These are phyloP conservation scores for Pampus argenteus DNA, from an alignment of 2,797 vertebrate species.

Conservation along the genomic window DNA sequence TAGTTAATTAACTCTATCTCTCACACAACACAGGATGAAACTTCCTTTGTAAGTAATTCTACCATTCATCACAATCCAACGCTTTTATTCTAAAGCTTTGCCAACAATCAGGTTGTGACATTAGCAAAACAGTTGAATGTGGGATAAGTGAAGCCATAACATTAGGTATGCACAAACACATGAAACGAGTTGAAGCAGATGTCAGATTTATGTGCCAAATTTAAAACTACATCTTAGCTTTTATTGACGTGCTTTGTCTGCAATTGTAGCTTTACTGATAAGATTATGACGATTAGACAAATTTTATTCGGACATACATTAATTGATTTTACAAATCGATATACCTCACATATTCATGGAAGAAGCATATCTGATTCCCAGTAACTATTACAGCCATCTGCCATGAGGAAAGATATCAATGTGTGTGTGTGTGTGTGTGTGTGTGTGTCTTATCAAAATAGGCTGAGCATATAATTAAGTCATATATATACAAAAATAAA, in stretches of 20 bases:
- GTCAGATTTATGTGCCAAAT: constrained; percentile 21
- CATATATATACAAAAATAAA: constrained; percentile 25
- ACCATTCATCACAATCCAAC: constrained; percentile 66
- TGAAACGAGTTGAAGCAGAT: constrained; percentile 21
- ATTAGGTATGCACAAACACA: constrained; percentile 38
- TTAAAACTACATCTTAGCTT: constrained; percentile 19
- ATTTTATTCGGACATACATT: constrained; percentile 23
- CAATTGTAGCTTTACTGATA: constrained; percentile 26
- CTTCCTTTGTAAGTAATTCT: constrained; percentile 65
- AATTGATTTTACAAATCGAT: constrained; percentile 28
- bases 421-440: neutral
- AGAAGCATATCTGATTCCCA: constrained; percentile 18
- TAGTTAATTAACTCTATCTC: constrained; percentile 79
- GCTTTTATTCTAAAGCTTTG: constrained; percentile 62
- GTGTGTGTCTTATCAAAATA: constrained; percentile 8
- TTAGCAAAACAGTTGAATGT: constrained; percentile 55
- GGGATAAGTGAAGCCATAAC: constrained; percentile 43
- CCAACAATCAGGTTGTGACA: constrained; percentile 67
- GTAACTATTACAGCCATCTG: constrained; percentile 5
- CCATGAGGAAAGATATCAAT: neutral
- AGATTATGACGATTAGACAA: constrained; percentile 6
- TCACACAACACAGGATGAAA: constrained; percentile 62
- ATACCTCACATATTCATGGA: constrained; percentile 18
- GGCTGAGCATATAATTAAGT: constrained; percentile 1
- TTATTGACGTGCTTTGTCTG: constrained; percentile 14